Base-by-base conservation (phyloP, 2,113 vertebrate genomes). In the Oncorhynchus keta region DNA sequence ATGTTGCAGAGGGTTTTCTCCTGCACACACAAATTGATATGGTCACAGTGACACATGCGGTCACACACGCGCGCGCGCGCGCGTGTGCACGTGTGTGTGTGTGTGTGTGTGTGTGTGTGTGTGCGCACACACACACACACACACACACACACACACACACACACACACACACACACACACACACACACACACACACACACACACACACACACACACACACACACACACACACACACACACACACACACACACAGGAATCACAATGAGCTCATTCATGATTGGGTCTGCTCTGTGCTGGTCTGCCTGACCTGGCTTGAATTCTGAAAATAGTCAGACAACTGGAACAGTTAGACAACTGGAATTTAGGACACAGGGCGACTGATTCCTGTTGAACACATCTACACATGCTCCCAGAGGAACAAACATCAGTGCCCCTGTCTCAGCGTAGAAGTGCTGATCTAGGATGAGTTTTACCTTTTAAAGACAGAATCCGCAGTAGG, bases 181-280 rank as follows among this genome's bases (percentile, higher is more conserved):
- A n/a, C n/a, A n/a, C n/a, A n/a, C n/a, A n/a, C n/a, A n/a, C n/a
- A n/a, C n/a, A n/a, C n/a, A n/a, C n/a, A n/a, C n/a, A n/a, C n/a
- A n/a, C n/a, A n/a, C n/a, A n/a, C n/a, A n/a, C n/a, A n/a, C n/a
- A n/a, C n/a, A n/a, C n/a, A n/a, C n/a, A n/a, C n/a, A n/a, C 62
- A 82, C 87, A 89, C 78, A 11, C 39, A 82, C 39, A 45, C 39
- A 45, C 61, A 45, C 55, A 32, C n/a, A 5, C 22, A 12, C 55
- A 22, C 16, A 62, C 24, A 57, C 20, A 61, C 20, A 62, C 8
- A 9, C 18, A 22, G 8, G 13, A n/a, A 20, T 16, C 59, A 62
- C 59, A 62, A 62, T 62, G 59, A 16, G 18, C 57, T 77, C 79
- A 87, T 87, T 87, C 87, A 88, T 80, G 74, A 62, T 74, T 51